Evolutionary conservation across 2,888 invertebrate species (phyloP).

Genomic region (Macropis europaea): DNA sequence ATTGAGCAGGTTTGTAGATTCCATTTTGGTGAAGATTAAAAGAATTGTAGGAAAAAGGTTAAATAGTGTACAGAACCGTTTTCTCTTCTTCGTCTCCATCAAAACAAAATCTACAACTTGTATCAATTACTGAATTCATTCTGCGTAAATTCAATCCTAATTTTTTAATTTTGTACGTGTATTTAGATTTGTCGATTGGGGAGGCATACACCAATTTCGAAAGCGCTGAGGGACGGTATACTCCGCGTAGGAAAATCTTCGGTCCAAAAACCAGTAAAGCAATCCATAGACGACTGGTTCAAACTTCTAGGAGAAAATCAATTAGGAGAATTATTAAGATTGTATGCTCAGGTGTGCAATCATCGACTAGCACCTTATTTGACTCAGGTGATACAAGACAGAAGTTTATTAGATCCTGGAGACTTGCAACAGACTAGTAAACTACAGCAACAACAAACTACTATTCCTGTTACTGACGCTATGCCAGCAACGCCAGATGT

Average conservation of each 20-base stretch:
- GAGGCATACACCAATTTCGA: slow-evolving; percentile 93
- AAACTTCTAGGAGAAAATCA: slow-evolving; percentile 90
- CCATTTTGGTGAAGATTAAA: too few relatives aligned
- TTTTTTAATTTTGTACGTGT: too few relatives aligned
- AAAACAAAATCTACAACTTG: too few relatives aligned
- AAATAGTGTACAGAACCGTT: too few relatives aligned
- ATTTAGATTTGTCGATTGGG: slow-evolving; percentile 92
- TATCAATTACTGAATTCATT: too few relatives aligned
- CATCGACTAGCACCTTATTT: slow-evolving; percentile 89
- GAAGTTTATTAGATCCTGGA: slow-evolving; percentile 86
- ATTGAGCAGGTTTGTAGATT: too few relatives aligned
- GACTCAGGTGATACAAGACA: slow-evolving; percentile 88
- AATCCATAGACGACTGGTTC: slow-evolving; percentile 94
- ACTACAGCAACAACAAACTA: slow-evolving; percentile 76
- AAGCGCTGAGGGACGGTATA: slow-evolving; percentile 92
- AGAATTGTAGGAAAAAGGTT: too few relatives aligned
- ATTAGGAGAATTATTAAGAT: slow-evolving; percentile 90
- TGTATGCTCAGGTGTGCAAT: slow-evolving; percentile 92
- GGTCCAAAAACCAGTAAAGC: slow-evolving; percentile 83
- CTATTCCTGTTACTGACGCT: slow-evolving; percentile 81
- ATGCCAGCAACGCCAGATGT: slow-evolving; percentile 79
- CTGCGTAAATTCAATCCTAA: too few relatives aligned
- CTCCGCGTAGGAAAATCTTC: slow-evolving; percentile 88
- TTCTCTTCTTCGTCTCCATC: too few relatives aligned
- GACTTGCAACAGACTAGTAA: slow-evolving; percentile 77